Percentiles rank a stretch among this genome's conserved stretches.
Conservation (phyloP, 2,113 vertebrate genomes). For the Hiodon alosoides region DNA sequence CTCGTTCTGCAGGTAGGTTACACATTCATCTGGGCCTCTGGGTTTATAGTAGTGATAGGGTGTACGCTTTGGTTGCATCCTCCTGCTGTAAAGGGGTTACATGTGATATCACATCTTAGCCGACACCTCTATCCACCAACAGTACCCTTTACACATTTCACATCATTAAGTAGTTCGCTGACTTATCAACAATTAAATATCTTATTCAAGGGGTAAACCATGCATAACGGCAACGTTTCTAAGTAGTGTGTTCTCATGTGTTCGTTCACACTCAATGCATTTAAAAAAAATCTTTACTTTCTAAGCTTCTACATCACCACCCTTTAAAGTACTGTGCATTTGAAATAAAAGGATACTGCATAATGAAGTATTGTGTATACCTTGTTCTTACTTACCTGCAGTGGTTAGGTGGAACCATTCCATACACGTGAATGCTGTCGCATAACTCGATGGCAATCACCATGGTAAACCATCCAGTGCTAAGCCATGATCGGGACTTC, state of each 20-base stretch:
- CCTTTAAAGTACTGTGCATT: too few species aligned
- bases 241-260: too few species aligned
- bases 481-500: constrained; percentile 91
- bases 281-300: too few species aligned
- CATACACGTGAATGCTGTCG: constrained; percentile 87
- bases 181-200: too few species aligned
- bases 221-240: too few species aligned
- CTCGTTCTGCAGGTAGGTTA: constrained; percentile 86
- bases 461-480: constrained; percentile 99
- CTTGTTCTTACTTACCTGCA: constrained; percentile 73
- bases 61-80: constrained; percentile 64
- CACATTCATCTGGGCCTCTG: constrained; percentile 81
- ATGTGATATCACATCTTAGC: not conserved
- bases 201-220: too few species aligned
- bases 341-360: not conserved
- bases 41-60: constrained; percentile 98
- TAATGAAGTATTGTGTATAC: not conserved
- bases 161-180: too few species aligned
- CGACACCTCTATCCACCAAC: too few species aligned
- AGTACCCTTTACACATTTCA: too few species aligned
- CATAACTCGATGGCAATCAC: constrained; percentile 89
- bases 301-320: too few species aligned
- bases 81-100: constrained; percentile 49
- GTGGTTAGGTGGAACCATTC: constrained; percentile 88
- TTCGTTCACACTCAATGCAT: too few species aligned